phyloP scores from a whole-genome alignment of 2,888 invertebrate genomes.

The Orthosia gracilis region DNA sequence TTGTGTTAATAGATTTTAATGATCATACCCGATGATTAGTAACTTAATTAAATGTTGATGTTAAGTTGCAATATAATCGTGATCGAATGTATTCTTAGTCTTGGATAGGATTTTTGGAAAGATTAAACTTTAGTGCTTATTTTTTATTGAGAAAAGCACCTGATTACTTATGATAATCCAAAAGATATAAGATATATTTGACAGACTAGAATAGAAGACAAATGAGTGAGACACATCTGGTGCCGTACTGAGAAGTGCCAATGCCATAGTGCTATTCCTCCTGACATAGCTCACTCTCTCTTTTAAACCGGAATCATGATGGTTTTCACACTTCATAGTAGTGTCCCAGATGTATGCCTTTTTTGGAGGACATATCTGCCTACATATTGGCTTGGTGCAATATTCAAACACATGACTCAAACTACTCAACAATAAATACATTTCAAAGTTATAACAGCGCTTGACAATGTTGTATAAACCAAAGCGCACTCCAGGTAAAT shows the following conservation, averaged over 20 bases:
- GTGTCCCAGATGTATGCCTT: too few species aligned
- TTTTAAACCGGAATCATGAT: too few species aligned
- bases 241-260: too few species aligned
- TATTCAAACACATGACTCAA: conserved; percentile 31
- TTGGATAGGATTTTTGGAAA: not conserved
- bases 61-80: conserved; percentile 1
- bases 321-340: too few species aligned
- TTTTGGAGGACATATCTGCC: not conserved
- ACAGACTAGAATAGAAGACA: too few species aligned
- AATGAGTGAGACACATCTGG: not conserved
- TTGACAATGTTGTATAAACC: conserved; percentile 75
- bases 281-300: too few species aligned
- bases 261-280: too few species aligned
- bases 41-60: not conserved
- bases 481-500: conserved; percentile 74
- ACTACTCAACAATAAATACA: conserved; percentile 54
- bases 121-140: not conserved
- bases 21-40: too few species aligned
- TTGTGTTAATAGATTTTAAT: not conserved
- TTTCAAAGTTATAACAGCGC: conserved; percentile 67
- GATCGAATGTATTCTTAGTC: not conserved
- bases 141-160: not conserved
- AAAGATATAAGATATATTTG: too few species aligned
- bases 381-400: not conserved
- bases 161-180: too few species aligned